Evolutionary conservation across 1,140 invertebrate genomes (phyloP).

Genomic region (Copidosoma floridanum): DNA sequence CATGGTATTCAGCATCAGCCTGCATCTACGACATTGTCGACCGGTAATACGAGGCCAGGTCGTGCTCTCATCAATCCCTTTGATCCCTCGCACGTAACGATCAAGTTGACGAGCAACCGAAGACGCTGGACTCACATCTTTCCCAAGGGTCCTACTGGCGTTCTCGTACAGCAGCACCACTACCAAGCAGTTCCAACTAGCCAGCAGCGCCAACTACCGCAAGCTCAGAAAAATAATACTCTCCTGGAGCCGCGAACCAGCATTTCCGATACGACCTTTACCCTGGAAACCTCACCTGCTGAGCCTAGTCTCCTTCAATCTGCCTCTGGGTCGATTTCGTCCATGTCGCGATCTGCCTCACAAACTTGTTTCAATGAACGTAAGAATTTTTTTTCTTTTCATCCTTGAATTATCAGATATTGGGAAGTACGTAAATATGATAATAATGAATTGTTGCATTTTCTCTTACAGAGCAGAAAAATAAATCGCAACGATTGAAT

Average conservation of each 20-base stretch:
- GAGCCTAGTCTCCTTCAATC: conserved; percentile 29
- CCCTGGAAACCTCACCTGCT: conserved; percentile 38
- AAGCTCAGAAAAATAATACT: conserved; percentile 33
- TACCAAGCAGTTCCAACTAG: conserved; percentile 78
- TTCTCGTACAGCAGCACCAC: conserved; percentile 89
- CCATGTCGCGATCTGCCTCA: conserved; percentile 48
- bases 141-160: conserved; percentile 88
- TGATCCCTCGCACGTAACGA: conserved; percentile 93
- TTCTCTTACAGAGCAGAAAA: conserved; percentile 38
- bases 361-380: conserved; percentile 54
- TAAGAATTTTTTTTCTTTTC: conserved; percentile 36
- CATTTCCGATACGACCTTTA: conserved; percentile 27
- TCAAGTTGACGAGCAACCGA: conserved; percentile 94
- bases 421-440: no score
- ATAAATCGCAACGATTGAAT: conserved; percentile 39
- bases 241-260: conserved; percentile 29
- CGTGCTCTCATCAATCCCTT: conserved; percentile 93
- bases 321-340: not conserved
- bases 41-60: conserved; percentile 58
- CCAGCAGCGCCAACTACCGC: conserved; percentile 40
- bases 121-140: conserved; percentile 98
- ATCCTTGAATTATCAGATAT: no score
- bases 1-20: conserved; percentile 34
- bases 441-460: conserved; percentile 2
- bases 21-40: no score